A percentile compares a stretch with the other conserved stretches of the same genome.
Conservation (phyloP, 2,797 vertebrate species). For the Sarcophilus harrisii region DNA sequence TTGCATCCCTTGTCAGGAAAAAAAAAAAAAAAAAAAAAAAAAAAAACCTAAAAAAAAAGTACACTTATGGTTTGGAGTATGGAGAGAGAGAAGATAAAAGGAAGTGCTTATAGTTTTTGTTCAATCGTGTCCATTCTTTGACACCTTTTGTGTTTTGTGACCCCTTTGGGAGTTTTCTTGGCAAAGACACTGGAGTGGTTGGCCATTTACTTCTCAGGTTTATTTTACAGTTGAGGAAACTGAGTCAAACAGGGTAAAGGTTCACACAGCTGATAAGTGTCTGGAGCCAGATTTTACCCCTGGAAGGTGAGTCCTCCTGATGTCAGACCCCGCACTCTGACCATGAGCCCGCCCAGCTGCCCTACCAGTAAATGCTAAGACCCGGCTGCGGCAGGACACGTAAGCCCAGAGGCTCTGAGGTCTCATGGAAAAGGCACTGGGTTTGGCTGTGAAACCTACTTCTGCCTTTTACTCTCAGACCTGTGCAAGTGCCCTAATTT, state of each 20-base stretch:
- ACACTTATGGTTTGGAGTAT: neutral
- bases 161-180: neutral
- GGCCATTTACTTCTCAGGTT: neutral
- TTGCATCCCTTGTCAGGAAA: neutral
- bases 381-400: neutral
- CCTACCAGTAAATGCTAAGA: too few relatives aligned
- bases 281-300: neutral
- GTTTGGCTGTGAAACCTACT: neutral
- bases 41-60: neutral
- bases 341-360: too few relatives aligned
- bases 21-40: neutral
- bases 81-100: neutral
- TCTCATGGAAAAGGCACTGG: neutral
- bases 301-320: neutral
- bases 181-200: neutral
- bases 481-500: neutral
- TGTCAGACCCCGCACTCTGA: neutral
- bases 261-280: neutral
- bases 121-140: too few relatives aligned
- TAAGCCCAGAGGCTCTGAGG: neutral
- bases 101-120: neutral
- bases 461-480: neutral
- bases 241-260: neutral
- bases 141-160: neutral
- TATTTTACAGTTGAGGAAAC: neutral